Evolutionary conservation across 2,113 vertebrate genomes (phyloP), one percentile per base, ranked within the genome.

Genomic region (Chlorodrepanis virens): DNA sequence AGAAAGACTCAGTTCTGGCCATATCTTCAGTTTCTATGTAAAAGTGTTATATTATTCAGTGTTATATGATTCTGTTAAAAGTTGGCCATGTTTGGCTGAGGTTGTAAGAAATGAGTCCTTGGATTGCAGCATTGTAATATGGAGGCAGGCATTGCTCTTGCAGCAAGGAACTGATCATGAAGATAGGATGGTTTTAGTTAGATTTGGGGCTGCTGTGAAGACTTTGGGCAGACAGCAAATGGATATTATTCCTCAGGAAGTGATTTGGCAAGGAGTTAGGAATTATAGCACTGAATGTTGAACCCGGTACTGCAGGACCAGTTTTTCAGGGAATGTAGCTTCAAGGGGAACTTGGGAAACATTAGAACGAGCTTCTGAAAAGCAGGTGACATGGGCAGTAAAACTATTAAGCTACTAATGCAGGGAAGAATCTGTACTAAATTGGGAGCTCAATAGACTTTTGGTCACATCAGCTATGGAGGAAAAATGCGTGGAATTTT

Each of bases 371-470:
- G 12, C 20, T 94, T 80, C 49, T 89, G 59, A 65, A 83, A 77
- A 83, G 23, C 21, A 59, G 39, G 35, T 11, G 29, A 47, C 14
- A 8, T 65, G 37, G 45, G 45, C 29, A 71, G 49, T 52, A 83
- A 69, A 80, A 74, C 42, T 68, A 49, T 61, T 70, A 81, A 80
- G 1, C 21, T 92, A 25, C 25, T 39, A 17, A 53, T 45, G 13
- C 1, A 11, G 15, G 25, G 13, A 70, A 82, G 28, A 84, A 87
- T 24, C 20, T 31, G 19, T 16, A 33, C 44, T 45, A 40, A 83
- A 68, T 24, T 2, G 5, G 35, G n/a, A 44, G 23, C 0, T 2
- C 37, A 17, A 7, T 3, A 61, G 20, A n/a, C 27, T 47, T 27
- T 21, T 64, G 9, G 49, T 81, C 29, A 49, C 10, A 7, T 49